These are phyloP conservation scores for Acanthiza pusilla DNA, from an alignment of 2,797 vertebrate species.

Conservation along the genomic window DNA sequence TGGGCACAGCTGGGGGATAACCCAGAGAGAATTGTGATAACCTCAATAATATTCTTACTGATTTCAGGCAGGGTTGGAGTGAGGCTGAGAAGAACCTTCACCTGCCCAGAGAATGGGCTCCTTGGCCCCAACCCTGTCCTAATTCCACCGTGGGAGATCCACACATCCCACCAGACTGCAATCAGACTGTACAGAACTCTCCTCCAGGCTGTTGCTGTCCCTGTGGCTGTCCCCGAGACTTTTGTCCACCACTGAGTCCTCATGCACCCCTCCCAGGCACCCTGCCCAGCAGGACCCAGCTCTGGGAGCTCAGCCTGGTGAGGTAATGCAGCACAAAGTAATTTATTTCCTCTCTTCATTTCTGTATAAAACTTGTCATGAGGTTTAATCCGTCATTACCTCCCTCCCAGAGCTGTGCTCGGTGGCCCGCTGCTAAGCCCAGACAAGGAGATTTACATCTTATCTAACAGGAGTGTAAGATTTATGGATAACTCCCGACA, in stretches of 20 bases:
- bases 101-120: neutral
- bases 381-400: conserved; percentile 23
- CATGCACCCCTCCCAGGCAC: accelerated
- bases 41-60: neutral
- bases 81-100: neutral
- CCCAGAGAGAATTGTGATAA: neutral
- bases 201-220: neutral
- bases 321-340: neutral
- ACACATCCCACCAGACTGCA: neutral
- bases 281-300: neutral
- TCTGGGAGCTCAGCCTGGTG: neutral
- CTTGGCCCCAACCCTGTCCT: neutral
- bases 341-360: neutral
- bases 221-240: neutral
- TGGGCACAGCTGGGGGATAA: neutral
- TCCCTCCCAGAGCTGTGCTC: neutral
- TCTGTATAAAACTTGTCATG: neutral
- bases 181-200: neutral
- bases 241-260: neutral
- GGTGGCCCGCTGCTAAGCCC: neutral
- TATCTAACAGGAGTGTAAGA: neutral
- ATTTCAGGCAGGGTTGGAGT: neutral
- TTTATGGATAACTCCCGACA: conserved; percentile 1
- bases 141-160: accelerated
- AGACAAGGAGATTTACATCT: conserved; percentile 30